phyloP scores from a whole-genome alignment of 2,797 vertebrate genomes.

The Rhinichthys osculus region DNA sequence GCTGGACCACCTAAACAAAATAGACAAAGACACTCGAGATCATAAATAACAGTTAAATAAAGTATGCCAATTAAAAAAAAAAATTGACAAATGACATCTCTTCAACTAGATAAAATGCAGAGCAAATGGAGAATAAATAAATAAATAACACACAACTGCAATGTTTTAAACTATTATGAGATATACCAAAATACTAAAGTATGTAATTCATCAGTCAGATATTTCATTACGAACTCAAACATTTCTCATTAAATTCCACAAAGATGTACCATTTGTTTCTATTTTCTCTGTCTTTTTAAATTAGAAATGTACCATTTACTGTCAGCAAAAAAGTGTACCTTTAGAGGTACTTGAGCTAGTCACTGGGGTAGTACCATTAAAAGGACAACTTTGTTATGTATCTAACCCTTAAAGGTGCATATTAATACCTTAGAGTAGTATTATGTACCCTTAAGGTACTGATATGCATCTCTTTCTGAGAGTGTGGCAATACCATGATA shows the following conservation, averaged over 20 bases:
- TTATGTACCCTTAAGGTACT: background rate
- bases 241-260: background rate
- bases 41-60: background rate
- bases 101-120: background rate
- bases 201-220: background rate
- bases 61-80: background rate
- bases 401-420: background rate
- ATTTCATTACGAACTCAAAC: background rate
- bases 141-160: no score
- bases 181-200: slow-evolving; percentile 1
- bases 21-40: slow-evolving; percentile 8
- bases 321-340: background rate
- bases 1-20: slow-evolving; percentile 85
- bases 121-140: background rate
- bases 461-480: background rate
- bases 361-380: background rate
- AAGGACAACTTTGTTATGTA: background rate
- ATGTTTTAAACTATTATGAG: background rate
- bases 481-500: background rate
- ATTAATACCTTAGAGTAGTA: background rate
- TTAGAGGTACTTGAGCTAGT: background rate
- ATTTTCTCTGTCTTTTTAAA: no score
- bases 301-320: no score
- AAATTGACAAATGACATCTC: background rate
- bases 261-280: background rate